Percentiles rank a stretch among this genome's conserved stretches.
phyloP scores from a whole-genome alignment of 2,888 invertebrate species.

The Auanema freiburgensis region DNA sequence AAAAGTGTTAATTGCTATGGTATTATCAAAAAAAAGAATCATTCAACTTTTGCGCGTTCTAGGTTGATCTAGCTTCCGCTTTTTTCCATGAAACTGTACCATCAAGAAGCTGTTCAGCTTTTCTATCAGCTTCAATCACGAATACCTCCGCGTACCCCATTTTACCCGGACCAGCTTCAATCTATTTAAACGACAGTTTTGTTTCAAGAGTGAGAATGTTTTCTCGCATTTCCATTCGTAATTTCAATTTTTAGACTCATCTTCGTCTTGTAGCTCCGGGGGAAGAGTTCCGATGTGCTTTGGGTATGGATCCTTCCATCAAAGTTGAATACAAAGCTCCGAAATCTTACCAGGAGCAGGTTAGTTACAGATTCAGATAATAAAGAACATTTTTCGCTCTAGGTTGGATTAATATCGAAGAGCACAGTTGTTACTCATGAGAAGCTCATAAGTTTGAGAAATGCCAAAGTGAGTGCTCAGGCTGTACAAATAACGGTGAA shows the following conservation, averaged over 20 bases:
- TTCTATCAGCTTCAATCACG: conserved; percentile 65
- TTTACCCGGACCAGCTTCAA: conserved; percentile 65
- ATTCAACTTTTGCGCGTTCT: background rate
- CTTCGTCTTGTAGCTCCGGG: conserved; percentile 65
- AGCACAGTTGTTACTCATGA: conserved; percentile 58
- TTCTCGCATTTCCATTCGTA: no score
- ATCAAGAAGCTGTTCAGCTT: conserved; percentile 64
- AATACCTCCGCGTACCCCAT: conserved; percentile 65
- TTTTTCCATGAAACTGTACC: conserved; percentile 66
- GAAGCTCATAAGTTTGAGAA: conserved; percentile 64
- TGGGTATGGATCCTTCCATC: conserved; percentile 67
- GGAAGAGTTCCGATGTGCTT: conserved; percentile 66
- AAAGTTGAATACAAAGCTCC: conserved; percentile 65
- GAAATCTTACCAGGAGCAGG: conserved; percentile 60
- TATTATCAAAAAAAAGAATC: conserved; percentile 1
- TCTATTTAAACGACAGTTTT: conserved; percentile 68
- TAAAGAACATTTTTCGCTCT: conserved; percentile 1
- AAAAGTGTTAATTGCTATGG: conserved; percentile 54
- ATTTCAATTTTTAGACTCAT: conserved; percentile 55
- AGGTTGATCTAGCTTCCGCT: conserved; percentile 65
- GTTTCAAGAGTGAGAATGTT: conserved; percentile 66
- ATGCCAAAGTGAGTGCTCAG: conserved; percentile 63
- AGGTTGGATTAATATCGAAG: conserved; percentile 65
- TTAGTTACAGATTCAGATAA: background rate
- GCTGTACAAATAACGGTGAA: conserved; percentile 62